Evolutionary conservation across 2,113 vertebrate species (phyloP).

Genomic region (Glaucidium brasilianum): DNA sequence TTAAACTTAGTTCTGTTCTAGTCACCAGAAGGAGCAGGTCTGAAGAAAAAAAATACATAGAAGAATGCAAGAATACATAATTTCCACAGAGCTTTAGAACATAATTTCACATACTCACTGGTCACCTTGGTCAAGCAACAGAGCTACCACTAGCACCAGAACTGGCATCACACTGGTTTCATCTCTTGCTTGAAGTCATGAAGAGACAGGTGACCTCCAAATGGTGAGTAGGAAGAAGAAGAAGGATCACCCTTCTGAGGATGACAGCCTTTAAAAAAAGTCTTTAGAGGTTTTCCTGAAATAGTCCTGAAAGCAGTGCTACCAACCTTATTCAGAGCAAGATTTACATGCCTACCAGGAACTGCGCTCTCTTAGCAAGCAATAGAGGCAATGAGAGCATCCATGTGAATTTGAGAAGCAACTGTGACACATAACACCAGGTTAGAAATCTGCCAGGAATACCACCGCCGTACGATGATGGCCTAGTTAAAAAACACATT

Average conservation of each 20-base stretch:
- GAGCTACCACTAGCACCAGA: neutral
- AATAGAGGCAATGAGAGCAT: neutral
- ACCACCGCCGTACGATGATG: rapidly evolving
- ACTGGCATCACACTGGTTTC: neutral
- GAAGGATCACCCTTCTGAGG: neutral
- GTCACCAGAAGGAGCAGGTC: neutral
- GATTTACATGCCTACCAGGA: neutral
- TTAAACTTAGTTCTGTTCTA: neutral
- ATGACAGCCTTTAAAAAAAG: neutral
- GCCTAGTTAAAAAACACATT: neutral
- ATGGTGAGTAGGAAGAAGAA: neutral
- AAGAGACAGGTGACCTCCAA: neutral
- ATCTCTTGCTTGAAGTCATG: neutral
- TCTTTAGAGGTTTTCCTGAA: neutral
- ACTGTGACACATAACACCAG: neutral
- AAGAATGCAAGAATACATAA: neutral
- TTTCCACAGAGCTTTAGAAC: neutral
- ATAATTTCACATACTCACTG: neutral
- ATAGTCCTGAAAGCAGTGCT: neutral
- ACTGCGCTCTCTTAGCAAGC: neutral
- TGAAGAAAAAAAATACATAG: neutral
- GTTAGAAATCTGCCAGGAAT: neutral
- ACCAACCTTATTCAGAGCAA: neutral
- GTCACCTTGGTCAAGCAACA: neutral
- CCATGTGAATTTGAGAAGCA: neutral